Base-by-base conservation (phyloP, 1,140 invertebrate species). In the Hormaphis cornu region DNA sequence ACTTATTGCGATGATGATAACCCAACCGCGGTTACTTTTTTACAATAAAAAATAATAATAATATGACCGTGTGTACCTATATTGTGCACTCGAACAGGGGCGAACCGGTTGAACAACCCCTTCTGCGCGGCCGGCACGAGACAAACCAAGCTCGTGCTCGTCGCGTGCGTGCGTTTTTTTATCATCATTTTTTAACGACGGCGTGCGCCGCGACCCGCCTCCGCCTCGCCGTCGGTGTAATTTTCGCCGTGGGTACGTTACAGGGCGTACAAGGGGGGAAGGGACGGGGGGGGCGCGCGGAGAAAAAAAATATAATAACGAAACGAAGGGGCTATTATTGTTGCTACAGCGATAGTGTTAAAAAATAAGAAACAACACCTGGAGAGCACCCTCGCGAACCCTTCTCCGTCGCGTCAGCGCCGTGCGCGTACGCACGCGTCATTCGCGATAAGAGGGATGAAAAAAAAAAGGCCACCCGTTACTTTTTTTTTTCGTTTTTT, bases 281-380 rank as follows among this genome's bases (percentile, higher is more conserved):
- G 46, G 4, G 14, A 66, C 18, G 22, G 28, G 20, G 44, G 44
- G 24, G 1, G 16, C 12, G 18, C 20, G 9, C 42, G 16, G 26
- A 30, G 40, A 18, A 16, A 63, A 28, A 63, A 44, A 44, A 50
- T 6, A 50, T 37, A 58, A 56, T 30, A 56, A 35, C 22, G 22
- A 22, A 40, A 58, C 54, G 33, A 40, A 58, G 35, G 53, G 54
- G 54, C 33, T 58, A 40, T 50, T n/a, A n/a, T n/a, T n/a, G n/a
- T n/a, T n/a, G n/a, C n/a, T n/a, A 16, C 16, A 10, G 14, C 6
- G 14, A 66, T 44, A 66, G 61, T 66, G 61, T 66, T 66, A 66
- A 66, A 46, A 66, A 66, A 66, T 66, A 66, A 66, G 61, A 66
- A 66, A 66, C 61, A 50, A 50, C 61, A 66, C 61, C 61, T 66